phyloP scores from a whole-genome alignment of 2,888 invertebrate species.

The Aspidiotus destructor region DNA sequence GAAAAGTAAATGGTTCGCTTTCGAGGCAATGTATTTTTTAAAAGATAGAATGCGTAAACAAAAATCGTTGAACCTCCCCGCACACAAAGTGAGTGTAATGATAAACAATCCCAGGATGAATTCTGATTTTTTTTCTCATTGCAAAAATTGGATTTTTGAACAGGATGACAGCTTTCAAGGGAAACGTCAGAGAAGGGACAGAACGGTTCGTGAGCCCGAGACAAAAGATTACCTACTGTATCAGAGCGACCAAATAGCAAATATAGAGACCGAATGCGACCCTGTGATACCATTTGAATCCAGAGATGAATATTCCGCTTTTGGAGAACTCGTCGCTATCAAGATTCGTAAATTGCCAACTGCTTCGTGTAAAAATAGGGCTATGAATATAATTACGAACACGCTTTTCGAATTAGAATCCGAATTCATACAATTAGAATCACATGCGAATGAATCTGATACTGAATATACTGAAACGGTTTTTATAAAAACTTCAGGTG shows the following conservation, averaged over 20 bases:
- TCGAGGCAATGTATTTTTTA: constrained; percentile 1
- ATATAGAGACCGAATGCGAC: too few relatives aligned
- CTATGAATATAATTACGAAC: background rate
- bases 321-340: background rate
- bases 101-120: too few relatives aligned
- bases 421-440: background rate
- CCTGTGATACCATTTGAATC: too few relatives aligned
- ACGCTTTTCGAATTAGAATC: background rate
- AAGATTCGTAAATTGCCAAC: background rate
- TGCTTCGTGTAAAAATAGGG: background rate
- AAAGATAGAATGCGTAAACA: constrained; percentile 2
- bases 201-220: too few relatives aligned
- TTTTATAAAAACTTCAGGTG: background rate
- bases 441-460: background rate
- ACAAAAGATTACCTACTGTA: too few relatives aligned
- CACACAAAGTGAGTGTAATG: too few relatives aligned
- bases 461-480: background rate
- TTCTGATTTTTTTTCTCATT: too few relatives aligned
- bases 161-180: too few relatives aligned
- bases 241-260: too few relatives aligned
- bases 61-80: background rate
- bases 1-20: background rate
- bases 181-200: too few relatives aligned
- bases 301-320: constrained; percentile 1
- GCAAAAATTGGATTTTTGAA: too few relatives aligned